Evolutionary conservation across 1,140 invertebrate genomes (phyloP).

Genomic region (Frieseomelitta varia): DNA sequence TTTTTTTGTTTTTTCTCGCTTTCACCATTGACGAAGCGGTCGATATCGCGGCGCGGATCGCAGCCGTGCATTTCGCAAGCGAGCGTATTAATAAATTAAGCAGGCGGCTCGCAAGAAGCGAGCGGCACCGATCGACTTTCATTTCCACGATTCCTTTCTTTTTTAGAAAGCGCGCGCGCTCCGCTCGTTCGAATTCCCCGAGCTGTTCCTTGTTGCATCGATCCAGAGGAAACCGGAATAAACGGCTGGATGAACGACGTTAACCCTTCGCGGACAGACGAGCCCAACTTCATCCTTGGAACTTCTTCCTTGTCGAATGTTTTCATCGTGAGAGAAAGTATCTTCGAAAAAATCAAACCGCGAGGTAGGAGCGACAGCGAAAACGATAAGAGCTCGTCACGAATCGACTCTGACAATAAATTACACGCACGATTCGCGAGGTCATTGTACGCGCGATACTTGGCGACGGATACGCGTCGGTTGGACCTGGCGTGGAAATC

Average conservation of each 20-base stretch:
- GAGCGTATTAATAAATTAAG: constrained; percentile 18
- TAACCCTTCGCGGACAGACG: not conserved
- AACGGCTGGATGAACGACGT: not conserved
- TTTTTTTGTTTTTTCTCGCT: not conserved
- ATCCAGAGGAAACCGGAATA: constrained; percentile 1
- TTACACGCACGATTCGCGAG: constrained; percentile 54
- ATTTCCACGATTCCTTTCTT: constrained; percentile 30
- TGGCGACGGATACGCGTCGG: not conserved
- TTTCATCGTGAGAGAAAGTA: not conserved
- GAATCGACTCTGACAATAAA: not conserved
- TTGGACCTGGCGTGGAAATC: constrained; percentile 56
- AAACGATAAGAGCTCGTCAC: not conserved
- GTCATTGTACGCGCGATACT: constrained; percentile 46
- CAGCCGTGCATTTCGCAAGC: not conserved
- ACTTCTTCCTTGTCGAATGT: not conserved
- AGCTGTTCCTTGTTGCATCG: not conserved
- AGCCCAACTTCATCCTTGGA: not conserved
- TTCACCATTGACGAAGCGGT: constrained; percentile 8
- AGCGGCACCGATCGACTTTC: constrained; percentile 9
- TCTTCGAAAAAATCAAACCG: no score
- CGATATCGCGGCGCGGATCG: constrained; percentile 15
- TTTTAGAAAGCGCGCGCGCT: constrained; percentile 26
- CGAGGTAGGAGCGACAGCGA: not conserved
- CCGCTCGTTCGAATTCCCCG: constrained; percentile 14
- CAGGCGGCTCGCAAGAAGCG: not conserved